These are phyloP conservation scores for Dipus sagitta DNA, from an alignment of 2,797 vertebrate genomes.

Conservation along the genomic window DNA sequence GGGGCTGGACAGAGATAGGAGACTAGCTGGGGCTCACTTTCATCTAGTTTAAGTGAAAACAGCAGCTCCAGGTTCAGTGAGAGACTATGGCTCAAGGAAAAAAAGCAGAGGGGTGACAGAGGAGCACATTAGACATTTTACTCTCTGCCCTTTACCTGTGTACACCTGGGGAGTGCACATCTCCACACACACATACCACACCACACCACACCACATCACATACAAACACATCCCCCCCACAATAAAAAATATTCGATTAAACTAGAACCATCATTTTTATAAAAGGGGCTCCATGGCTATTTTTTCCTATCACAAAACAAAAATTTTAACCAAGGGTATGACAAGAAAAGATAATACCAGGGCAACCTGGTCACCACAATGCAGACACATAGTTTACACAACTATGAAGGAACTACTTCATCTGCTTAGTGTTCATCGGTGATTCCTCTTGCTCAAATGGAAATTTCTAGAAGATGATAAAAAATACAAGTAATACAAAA, in stretches of 20 bases:
- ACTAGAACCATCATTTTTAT: neutral
- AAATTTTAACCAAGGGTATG: neutral
- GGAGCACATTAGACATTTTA: too few species aligned
- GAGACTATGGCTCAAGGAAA: too few species aligned
- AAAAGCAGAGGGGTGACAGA: too few species aligned
- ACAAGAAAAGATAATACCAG: conserved; percentile 13
- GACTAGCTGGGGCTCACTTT: too few species aligned
- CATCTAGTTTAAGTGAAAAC: too few species aligned
- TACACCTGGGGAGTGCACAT: too few species aligned
- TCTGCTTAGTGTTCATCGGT: neutral
- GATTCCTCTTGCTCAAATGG: neutral
- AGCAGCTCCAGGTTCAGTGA: too few species aligned
- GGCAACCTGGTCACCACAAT: conserved; percentile 32
- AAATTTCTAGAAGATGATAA: conserved; percentile 34
- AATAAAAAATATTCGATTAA: neutral
- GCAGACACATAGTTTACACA: neutral
- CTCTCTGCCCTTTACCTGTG: too few species aligned
- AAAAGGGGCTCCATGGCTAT: neutral
- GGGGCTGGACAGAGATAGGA: too few species aligned
- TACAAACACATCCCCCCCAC: too few species aligned
- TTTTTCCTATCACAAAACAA: neutral
- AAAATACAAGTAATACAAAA: conserved; percentile 15
- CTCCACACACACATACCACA: neutral
- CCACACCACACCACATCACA: neutral
- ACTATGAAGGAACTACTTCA: neutral